phyloP scores from a whole-genome alignment of 2,888 invertebrate species.

The Phalangium opilio region DNA sequence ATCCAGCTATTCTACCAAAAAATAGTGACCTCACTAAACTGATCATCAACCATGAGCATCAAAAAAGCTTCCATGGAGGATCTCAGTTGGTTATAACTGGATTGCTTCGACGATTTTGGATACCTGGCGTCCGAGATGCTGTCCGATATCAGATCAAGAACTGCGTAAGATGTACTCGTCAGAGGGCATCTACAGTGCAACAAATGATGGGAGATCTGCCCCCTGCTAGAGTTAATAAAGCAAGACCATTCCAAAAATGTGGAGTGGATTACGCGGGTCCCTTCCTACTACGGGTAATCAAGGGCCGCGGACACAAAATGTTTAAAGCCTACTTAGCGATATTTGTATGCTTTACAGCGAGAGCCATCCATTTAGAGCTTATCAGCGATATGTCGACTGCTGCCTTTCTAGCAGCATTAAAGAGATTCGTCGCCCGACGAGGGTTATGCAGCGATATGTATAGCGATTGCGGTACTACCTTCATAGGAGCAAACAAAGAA shows the following conservation, averaged over 20 bases:
- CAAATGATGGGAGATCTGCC: slow-evolving; percentile 9
- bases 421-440: slow-evolving; percentile 7
- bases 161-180: slow-evolving; percentile 4
- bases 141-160: slow-evolving; percentile 1
- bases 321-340: slow-evolving; percentile 10
- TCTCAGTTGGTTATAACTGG: background rate
- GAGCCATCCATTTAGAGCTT: slow-evolving; percentile 14
- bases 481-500: slow-evolving; percentile 14
- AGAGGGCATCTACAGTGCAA: background rate
- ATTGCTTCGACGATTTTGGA: slow-evolving; percentile 5
- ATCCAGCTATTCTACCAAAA: slow-evolving; percentile 1
- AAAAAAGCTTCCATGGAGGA: slow-evolving; percentile 13
- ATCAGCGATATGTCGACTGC: slow-evolving; percentile 13
- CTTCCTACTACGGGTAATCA: slow-evolving; percentile 1
- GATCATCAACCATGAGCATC: slow-evolving; percentile 12
- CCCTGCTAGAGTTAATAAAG: background rate
- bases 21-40: slow-evolving; percentile 9
- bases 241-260: background rate
- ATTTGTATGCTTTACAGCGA: slow-evolving; percentile 11
- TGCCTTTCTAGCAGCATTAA: slow-evolving; percentile 15
- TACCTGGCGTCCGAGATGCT: background rate
- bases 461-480: slow-evolving; percentile 18
- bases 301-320: slow-evolving; percentile 1
- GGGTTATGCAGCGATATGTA: background rate
- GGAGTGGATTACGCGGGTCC: slow-evolving; percentile 9